Conservation (phyloP, 2,113 vertebrate genomes). For the Catharus minimus region DNA sequence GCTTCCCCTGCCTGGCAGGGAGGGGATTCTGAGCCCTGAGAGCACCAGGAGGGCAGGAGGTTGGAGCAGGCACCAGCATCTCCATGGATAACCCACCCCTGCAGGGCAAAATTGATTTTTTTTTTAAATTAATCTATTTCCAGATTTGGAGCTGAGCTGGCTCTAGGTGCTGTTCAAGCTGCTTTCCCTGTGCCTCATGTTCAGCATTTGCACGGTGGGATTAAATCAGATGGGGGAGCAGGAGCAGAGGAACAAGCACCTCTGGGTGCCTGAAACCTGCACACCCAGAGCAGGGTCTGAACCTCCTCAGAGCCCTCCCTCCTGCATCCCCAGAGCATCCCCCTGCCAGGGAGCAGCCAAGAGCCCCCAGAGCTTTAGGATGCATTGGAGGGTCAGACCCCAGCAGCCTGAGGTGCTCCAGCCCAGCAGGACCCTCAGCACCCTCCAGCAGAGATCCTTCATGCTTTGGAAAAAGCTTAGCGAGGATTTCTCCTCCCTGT, state of each 20-base stretch:
- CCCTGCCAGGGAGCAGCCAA: neutral
- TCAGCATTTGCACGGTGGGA: neutral
- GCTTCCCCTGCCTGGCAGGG: neutral
- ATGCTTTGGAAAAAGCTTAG: constrained; percentile 40
- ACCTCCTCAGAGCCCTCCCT: neutral
- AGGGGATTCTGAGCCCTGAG: neutral
- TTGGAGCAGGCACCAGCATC: neutral
- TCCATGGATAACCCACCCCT: neutral
- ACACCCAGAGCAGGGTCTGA: too few relatives aligned
- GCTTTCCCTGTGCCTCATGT: neutral
- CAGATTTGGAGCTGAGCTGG: neutral
- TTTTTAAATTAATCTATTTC: neutral
- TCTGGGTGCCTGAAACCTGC: neutral
- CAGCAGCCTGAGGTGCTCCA: neutral
- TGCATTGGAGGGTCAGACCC: neutral
- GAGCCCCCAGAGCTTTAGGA: neutral
- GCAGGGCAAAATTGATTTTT: neutral
- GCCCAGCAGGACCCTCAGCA: neutral
- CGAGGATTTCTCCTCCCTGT: constrained; percentile 35
- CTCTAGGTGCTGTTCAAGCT: neutral
- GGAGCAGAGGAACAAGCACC: neutral
- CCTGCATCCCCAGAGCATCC: neutral
- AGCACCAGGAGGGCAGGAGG: rapidly evolving
- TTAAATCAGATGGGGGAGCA: neutral
- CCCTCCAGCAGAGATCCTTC: neutral